These are phyloP conservation scores for Drosophila prostipennis DNA, from an alignment of 2,888 invertebrate genomes.

Conservation along the genomic window DNA sequence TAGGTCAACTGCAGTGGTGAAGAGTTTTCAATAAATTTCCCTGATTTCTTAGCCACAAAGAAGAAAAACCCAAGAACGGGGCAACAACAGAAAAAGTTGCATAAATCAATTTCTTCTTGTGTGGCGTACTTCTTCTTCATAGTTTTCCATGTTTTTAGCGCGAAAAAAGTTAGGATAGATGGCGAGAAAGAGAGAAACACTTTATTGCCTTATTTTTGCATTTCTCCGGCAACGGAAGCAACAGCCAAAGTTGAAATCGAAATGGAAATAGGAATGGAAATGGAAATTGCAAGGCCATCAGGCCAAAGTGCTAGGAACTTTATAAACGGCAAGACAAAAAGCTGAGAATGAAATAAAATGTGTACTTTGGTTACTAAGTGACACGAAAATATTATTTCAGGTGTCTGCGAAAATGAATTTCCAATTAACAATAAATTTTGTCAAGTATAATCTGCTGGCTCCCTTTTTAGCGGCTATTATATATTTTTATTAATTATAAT, in stretches of 20 bases:
- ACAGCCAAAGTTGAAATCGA: slow-evolving; percentile 53
- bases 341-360: neutral
- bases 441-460: neutral
- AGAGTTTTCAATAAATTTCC: slow-evolving; percentile 63
- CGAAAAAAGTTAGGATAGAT: slow-evolving; percentile 41
- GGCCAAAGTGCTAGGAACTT: slow-evolving; percentile 42
- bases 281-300: slow-evolving; percentile 53
- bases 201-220: slow-evolving; percentile 61
- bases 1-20: slow-evolving; percentile 59
- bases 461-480: too few relatives aligned
- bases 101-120: slow-evolving; percentile 66
- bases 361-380: slow-evolving; percentile 27
- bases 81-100: slow-evolving; percentile 45
- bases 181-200: slow-evolving; percentile 31
- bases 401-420: neutral
- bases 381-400: slow-evolving; percentile 20
- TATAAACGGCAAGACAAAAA: slow-evolving; percentile 10
- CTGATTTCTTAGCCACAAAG: slow-evolving; percentile 43
- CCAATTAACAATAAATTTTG: too few relatives aligned
- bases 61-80: slow-evolving; percentile 13
- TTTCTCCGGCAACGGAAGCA: slow-evolving; percentile 52
- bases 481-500: too few relatives aligned
- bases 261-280: slow-evolving; percentile 56
- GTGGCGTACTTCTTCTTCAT: slow-evolving; percentile 18
- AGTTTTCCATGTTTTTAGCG: slow-evolving; percentile 39